phyloP scores from a whole-genome alignment of 92 coral and sea anemone genomes.

The Actinostola sp. region DNA sequence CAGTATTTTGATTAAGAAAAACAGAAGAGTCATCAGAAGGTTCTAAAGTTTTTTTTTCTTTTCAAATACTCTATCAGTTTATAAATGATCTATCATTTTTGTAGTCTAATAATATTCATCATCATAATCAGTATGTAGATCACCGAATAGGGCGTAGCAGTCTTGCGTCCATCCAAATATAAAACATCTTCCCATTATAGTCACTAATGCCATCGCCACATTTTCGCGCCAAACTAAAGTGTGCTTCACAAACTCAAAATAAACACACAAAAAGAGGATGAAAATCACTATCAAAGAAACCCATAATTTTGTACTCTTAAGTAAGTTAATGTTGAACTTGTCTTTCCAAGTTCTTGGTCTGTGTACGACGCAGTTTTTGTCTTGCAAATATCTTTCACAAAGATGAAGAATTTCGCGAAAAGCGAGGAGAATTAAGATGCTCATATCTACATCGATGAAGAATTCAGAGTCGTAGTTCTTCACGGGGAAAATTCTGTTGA shows the following conservation, averaged over 20 bases:
- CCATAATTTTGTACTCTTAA: constrained; percentile 1
- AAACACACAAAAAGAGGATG: neutral
- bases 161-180: neutral
- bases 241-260: neutral
- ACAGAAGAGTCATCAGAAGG: too few species aligned
- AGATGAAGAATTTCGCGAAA: constrained; percentile 15
- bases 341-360: neutral
- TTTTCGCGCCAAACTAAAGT: neutral
- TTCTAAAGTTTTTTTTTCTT: too few species aligned
- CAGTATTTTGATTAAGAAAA: too few species aligned
- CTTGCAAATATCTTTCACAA: neutral
- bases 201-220: neutral
- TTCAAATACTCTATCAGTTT: too few species aligned
- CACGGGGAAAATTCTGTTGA: constrained; percentile 34
- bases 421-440: constrained; percentile 19
- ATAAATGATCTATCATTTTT: too few species aligned
- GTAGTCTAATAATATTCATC: too few species aligned
- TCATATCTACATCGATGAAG: neutral
- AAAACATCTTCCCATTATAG: neutral
- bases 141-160: neutral
- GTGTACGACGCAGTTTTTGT: neutral
- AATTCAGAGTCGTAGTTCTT: constrained; percentile 30
- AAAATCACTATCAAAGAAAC: neutral
- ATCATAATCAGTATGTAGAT: too few species aligned
- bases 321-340: neutral